These are phyloP conservation scores for Heteromormyrus szaboi DNA, from an alignment of 2,797 vertebrate genomes.

Conservation along the genomic window DNA sequence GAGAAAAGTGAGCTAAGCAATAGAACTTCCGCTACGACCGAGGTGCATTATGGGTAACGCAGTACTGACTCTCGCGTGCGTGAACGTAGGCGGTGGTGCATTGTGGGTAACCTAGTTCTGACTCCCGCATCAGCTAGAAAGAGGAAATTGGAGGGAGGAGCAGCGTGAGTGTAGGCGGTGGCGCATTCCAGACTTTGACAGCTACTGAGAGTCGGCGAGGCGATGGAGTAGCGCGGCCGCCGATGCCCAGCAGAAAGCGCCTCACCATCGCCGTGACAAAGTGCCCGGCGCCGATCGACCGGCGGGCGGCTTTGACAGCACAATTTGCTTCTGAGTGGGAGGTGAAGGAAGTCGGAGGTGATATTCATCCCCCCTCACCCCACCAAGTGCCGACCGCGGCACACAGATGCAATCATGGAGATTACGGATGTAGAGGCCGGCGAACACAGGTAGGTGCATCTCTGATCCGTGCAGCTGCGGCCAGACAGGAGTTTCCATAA, in stretches of 20 bases:
- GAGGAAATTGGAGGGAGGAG: neutral
- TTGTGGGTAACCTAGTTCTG: constrained; percentile 12
- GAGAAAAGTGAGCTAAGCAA: too few species aligned
- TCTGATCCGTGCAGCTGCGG: neutral
- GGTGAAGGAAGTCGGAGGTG: neutral
- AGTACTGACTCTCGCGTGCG: too few species aligned
- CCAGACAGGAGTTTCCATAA: neutral
- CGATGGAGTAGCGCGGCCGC: too few species aligned
- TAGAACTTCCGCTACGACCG: neutral
- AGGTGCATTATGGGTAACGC: too few species aligned
- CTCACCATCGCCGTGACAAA: neutral
- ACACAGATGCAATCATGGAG: constrained; percentile 48
- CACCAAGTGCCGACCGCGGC: neutral
- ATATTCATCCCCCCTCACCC: neutral
- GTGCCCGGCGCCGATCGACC: neutral
- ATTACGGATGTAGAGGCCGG: constrained; percentile 49
- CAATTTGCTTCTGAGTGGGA: neutral
- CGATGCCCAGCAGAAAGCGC: neutral
- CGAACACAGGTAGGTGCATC: constrained; percentile 51
- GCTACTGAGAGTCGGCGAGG: neutral
- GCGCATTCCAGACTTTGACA: neutral
- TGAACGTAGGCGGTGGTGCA: neutral
- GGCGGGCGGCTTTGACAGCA: neutral
- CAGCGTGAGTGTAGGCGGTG: neutral
- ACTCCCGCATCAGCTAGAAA: neutral